Percentiles rank a stretch among this genome's conserved stretches.
Evolutionary conservation across 2,797 vertebrate species (phyloP).

Genomic region (Falco biarmicus): DNA sequence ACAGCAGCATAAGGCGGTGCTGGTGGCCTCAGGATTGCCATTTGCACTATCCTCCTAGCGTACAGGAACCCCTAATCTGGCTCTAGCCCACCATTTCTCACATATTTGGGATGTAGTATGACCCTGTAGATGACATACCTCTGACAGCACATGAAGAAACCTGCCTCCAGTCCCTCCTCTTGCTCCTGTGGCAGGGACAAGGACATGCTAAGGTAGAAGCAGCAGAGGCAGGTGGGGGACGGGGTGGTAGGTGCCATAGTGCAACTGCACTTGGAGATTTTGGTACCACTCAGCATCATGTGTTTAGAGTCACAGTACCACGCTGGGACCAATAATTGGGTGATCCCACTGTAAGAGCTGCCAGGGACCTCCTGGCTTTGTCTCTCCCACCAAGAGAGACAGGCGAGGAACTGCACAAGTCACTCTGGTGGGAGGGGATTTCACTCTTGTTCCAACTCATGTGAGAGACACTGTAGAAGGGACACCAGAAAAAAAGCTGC

Average conservation of each 20-base stretch:
- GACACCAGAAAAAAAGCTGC: neutral
- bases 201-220: neutral
- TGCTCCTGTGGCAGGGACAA: neutral
- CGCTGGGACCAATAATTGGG: neutral
- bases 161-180: neutral
- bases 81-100: neutral
- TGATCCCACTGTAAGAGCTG: neutral
- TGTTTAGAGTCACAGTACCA: neutral
- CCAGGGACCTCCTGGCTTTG: neutral
- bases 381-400: neutral
- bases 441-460: neutral
- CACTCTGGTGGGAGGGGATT: neutral
- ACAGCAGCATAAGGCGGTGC: neutral
- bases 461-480: neutral
- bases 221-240: neutral
- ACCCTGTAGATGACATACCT: neutral
- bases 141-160: neutral
- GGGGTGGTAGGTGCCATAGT: neutral
- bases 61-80: neutral
- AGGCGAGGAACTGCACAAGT: neutral
- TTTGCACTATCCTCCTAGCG: neutral
- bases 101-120: neutral
- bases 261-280: neutral
- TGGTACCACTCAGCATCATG: rapidly evolving
- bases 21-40: neutral